Conservation (phyloP, 64 coral and sea anemone genomes). For the Acropora tenuis region DNA sequence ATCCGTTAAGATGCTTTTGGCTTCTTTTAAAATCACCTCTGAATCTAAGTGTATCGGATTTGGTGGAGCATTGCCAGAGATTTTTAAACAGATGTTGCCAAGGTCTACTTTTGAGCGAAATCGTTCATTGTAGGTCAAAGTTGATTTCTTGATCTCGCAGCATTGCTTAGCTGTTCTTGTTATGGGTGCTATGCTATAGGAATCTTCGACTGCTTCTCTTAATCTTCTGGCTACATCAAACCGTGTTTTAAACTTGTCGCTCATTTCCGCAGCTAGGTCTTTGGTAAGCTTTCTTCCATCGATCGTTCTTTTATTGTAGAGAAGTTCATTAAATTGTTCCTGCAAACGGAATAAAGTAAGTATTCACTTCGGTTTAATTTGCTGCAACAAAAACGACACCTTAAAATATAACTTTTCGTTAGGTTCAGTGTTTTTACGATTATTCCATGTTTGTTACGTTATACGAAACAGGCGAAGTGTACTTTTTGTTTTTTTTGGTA, state of each 20-base stretch:
- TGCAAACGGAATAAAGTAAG: background rate
- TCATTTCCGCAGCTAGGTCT: constrained; percentile 11
- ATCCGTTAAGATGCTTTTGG: constrained; percentile 22
- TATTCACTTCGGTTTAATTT: too few species aligned
- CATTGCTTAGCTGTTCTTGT: background rate
- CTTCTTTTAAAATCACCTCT: constrained; percentile 21
- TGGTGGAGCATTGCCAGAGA: constrained; percentile 10
- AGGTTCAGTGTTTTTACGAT: too few species aligned
- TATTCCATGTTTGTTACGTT: too few species aligned
- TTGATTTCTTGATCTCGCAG: constrained; percentile 30
- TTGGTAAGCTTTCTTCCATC: background rate
- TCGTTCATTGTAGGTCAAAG: constrained; percentile 30
- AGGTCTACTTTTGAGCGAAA: constrained; percentile 27
- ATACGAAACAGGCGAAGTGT: too few species aligned
- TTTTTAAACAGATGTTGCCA: constrained; percentile 22
- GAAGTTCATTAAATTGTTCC: background rate
- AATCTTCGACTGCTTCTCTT: constrained; percentile 15
- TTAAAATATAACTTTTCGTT: too few species aligned
- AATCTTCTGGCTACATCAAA: constrained; percentile 5
- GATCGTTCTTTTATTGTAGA: background rate
- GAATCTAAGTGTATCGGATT: constrained; percentile 36
- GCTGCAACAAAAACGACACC: too few species aligned
- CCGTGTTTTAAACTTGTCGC: constrained; percentile 31
- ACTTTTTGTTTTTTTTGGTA: too few species aligned
- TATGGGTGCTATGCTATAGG: background rate